Evolutionary conservation across 2,113 vertebrate genomes (phyloP), one percentile per base, ranked within the genome.

Genomic region (Henicopernis longicauda): DNA sequence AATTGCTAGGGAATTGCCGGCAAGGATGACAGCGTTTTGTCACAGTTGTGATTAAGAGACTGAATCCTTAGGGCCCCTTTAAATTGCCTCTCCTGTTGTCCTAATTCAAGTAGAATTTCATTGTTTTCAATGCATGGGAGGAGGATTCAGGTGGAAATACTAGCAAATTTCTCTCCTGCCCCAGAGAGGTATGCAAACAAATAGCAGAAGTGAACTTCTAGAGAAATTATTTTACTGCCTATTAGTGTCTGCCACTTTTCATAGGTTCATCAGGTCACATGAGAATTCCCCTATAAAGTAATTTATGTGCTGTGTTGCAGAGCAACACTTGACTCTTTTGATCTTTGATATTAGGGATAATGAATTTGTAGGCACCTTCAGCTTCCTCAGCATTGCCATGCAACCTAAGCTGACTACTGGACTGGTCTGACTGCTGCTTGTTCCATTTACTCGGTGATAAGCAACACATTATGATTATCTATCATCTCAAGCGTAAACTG

Each of bases 61-160:
- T 55, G 82, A 78, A 78, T 93, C 67, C 82, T 89, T 71, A 90
- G 86, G 85, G 86, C 86, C 85, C 90, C 80, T 83, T 82, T 93
- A 59, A 86, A 97, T 84, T 93, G 86, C 94, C 57, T 89, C 93
- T 90, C 61, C 70, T 78, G 61, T 93, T 91, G 76, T 71, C 83
- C 89, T 86, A 93, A 95, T 93, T 95, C 96, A 95, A 92, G 74
- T 21, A 95, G 86, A 92, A 91, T 92, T 97, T 89, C 86, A 90
- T 90, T 96, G 96, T 86, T 90, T 92, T 78, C 77, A 78, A 16
- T 18, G 40, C 2, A 5, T 36, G 86, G 83, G 91, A 92, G 71
- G 86, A 61, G 65, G 42, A 81, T 58, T 91, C 44, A 82, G 77
- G 47, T 91, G 72, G 82, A 92, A 93, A 93, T 22, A 83, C 57